Evolutionary conservation across 2,797 vertebrate genomes (phyloP).

Genomic region (Cossypha niveicapilla): DNA sequence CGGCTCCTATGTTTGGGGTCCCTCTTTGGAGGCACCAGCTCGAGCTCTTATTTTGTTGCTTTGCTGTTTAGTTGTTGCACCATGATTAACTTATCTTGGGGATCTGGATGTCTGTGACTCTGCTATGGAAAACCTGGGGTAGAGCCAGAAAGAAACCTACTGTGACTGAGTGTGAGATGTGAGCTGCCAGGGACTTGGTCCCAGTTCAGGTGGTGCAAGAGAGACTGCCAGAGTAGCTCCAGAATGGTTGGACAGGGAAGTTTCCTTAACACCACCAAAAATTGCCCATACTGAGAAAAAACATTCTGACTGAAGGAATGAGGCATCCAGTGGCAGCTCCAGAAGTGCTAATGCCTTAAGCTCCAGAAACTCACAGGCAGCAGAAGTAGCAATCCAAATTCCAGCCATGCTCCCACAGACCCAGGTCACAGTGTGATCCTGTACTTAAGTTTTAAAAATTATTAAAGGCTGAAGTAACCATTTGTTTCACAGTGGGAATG

Average conservation of each 20-base stretch:
- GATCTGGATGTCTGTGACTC: fast-evolving
- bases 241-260: not conserved
- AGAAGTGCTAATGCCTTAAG: not conserved
- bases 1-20: not conserved
- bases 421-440: not conserved
- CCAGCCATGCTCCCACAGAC: not conserved
- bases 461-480: not conserved
- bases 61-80: not conserved
- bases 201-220: fast-evolving
- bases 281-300: not conserved
- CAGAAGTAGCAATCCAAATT: not conserved
- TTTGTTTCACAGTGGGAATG: slow-evolving; percentile 1
- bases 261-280: not conserved
- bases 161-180: not conserved
- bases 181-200: not conserved
- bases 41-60: not conserved
- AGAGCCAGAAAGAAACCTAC: not conserved
- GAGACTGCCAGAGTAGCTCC: not conserved
- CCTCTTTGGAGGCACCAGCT: not conserved
- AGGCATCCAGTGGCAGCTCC: not conserved
- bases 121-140: not conserved
- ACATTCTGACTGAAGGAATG: not conserved
- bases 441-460: not conserved
- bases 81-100: not conserved
- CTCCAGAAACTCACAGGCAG: not conserved